Percentiles rank a stretch among this genome's conserved stretches.
phyloP scores from a whole-genome alignment of 2,888 invertebrate species.

The Nysson spinosus region DNA sequence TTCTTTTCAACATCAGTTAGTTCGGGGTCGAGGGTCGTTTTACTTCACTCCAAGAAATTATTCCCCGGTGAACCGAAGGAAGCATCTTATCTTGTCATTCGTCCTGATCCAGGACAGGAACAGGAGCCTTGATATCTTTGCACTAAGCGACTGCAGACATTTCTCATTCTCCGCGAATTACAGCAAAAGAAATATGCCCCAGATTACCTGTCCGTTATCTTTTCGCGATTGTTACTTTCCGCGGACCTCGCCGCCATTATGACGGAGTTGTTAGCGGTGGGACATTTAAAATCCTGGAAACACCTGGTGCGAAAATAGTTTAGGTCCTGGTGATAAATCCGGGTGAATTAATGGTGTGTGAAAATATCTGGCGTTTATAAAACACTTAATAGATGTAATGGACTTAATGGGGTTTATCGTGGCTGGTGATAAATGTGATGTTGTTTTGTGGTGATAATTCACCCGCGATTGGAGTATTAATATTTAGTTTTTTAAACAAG shows the following conservation, averaged over 20 bases:
- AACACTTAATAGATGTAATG: too few relatives aligned
- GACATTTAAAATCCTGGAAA: neutral
- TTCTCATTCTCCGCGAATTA: constrained; percentile 37
- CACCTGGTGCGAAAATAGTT: neutral
- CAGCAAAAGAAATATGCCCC: constrained; percentile 31
- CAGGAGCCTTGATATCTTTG: constrained; percentile 27
- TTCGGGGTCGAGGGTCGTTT: constrained; percentile 13
- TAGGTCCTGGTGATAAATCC: too few relatives aligned
- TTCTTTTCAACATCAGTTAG: constrained; percentile 23
- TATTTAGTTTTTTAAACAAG: too few relatives aligned
- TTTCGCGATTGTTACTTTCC: constrained; percentile 33
- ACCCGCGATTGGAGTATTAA: too few relatives aligned
- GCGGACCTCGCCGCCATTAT: constrained; percentile 24
- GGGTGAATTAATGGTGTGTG: too few relatives aligned
- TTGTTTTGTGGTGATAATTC: too few relatives aligned
- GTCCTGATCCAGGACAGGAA: constrained; percentile 1
- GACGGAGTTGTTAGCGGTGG: constrained; percentile 23
- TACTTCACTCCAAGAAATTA: constrained; percentile 31
- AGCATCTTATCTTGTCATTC: constrained; percentile 1
- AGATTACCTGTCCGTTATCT: constrained; percentile 40
- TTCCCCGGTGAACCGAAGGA: constrained; percentile 11
- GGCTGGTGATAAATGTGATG: too few relatives aligned
- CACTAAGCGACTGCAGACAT: constrained; percentile 18
- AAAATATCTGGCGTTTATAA: too few relatives aligned
- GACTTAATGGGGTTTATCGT: too few relatives aligned